phyloP scores from a whole-genome alignment of 2,888 invertebrate species.

The Archips xylosteana region DNA sequence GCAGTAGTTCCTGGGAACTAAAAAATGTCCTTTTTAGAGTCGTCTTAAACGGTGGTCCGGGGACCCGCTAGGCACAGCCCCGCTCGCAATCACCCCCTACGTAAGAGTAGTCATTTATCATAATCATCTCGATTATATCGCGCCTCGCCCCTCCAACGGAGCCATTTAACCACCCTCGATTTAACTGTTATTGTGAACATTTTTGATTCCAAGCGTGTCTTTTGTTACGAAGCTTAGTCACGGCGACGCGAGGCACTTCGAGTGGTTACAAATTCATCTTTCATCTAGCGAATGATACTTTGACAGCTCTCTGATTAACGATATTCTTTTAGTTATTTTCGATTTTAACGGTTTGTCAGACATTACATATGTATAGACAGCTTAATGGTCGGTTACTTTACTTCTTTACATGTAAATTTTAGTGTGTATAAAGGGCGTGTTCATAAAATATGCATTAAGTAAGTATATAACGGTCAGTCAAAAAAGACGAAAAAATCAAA shows the following conservation, averaged over 20 bases:
- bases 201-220: constrained; percentile 71
- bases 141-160: constrained; percentile 73
- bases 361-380: no score
- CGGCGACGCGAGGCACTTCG: constrained; percentile 45
- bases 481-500: no score
- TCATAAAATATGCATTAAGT: no score
- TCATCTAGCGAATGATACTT: constrained; percentile 59
- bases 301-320: constrained; percentile 53
- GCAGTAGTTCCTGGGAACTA: background rate
- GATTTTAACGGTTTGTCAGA: background rate
- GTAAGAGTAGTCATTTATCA: constrained; percentile 75
- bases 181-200: constrained; percentile 80
- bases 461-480: no score
- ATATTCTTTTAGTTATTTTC: constrained; percentile 14
- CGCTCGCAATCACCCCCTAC: constrained; percentile 46
- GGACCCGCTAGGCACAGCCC: constrained; percentile 43
- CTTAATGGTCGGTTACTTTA: no score
- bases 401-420: no score
- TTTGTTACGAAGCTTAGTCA: constrained; percentile 61
- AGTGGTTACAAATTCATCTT: constrained; percentile 52
- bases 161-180: constrained; percentile 80
- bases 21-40: background rate
- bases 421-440: no score
- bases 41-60: constrained; percentile 1
- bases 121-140: constrained; percentile 82